Percentiles rank a stretch among this genome's conserved stretches.
phyloP scores from a whole-genome alignment of 2,113 vertebrate species.

The Genyomyrus donnyi region DNA sequence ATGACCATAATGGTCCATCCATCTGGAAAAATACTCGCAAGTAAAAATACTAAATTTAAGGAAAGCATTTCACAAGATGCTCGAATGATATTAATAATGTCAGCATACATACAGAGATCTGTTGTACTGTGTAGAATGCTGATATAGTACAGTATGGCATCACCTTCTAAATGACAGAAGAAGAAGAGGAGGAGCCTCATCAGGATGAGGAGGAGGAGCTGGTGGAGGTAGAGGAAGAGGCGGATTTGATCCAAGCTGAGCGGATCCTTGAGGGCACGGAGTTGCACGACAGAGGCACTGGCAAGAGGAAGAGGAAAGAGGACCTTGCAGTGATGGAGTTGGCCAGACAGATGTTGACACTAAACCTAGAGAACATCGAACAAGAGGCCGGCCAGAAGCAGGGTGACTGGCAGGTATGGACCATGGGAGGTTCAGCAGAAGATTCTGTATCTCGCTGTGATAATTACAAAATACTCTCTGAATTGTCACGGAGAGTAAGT shows the following conservation, averaged over 20 bases:
- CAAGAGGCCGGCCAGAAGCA: slow-evolving; percentile 26
- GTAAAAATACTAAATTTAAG: not conserved
- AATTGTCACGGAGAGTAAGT: not conserved
- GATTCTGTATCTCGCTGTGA: not conserved
- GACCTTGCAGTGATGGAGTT: slow-evolving; percentile 38
- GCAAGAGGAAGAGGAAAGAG: slow-evolving; percentile 39
- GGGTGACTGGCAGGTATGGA: slow-evolving; percentile 47
- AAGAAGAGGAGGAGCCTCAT: slow-evolving; percentile 42
- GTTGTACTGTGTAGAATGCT: not conserved
- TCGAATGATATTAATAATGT: not conserved
- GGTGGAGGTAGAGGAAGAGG: slow-evolving; percentile 74
- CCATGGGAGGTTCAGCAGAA: not conserved
- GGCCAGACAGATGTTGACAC: slow-evolving; percentile 59
- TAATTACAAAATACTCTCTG: not conserved
- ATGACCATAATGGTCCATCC: not conserved
- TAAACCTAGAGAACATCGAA: slow-evolving; percentile 59
- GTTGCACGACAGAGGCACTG: slow-evolving; percentile 23
- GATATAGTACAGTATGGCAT: not conserved
- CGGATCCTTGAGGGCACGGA: slow-evolving; percentile 71
- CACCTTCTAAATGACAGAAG: slow-evolving; percentile 14
- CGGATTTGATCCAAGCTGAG: slow-evolving; percentile 79
- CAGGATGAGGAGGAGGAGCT: slow-evolving; percentile 54
- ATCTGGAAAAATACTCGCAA: not conserved
- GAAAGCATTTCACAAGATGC: not conserved
- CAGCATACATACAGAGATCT: not conserved